Percentiles rank a stretch among this genome's conserved stretches.
These are phyloP conservation scores for Ceriagrion tenellum DNA, from an alignment of 2,888 invertebrate genomes.

Conservation along the genomic window DNA sequence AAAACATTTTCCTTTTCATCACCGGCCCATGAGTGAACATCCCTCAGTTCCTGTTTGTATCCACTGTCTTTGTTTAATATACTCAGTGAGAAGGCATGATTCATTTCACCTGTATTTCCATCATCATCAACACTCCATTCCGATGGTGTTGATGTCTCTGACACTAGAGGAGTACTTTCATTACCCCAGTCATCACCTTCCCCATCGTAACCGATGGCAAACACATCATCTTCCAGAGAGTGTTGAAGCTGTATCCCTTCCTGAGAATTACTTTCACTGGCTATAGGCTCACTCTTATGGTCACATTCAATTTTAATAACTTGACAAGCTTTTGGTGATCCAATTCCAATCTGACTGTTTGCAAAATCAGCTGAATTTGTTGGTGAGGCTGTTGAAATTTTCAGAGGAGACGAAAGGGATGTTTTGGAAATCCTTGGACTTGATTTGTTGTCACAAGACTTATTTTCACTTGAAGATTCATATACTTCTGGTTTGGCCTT, in stretches of 20 bases:
- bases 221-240: conserved; percentile 44
- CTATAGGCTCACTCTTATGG: neutral
- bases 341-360: neutral
- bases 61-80: conserved; percentile 5
- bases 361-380: neutral
- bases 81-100: conserved; percentile 51
- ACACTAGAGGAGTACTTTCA: conserved; percentile 85
- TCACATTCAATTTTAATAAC: conserved; percentile 73
- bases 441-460: neutral
- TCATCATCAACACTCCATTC: conserved; percentile 52
- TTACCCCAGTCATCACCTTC: conserved; percentile 80
- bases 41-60: neutral
- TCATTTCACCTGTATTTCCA: conserved; percentile 35
- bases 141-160: conserved; percentile 77
- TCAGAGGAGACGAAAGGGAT: neutral
- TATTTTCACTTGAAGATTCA: conserved; percentile 12
- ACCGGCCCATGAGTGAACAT: conserved; percentile 48
- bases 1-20: neutral
- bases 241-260: neutral
- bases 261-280: conserved; percentile 8
- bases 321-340: conserved; percentile 72
- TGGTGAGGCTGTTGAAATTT: neutral
- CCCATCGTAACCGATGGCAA: conserved; percentile 14
- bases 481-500: neutral
- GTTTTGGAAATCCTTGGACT: neutral